A percentile compares a stretch with the other conserved stretches of the same genome.
Conservation (phyloP, 2,888 invertebrate species). For the Acronicta leporina region DNA sequence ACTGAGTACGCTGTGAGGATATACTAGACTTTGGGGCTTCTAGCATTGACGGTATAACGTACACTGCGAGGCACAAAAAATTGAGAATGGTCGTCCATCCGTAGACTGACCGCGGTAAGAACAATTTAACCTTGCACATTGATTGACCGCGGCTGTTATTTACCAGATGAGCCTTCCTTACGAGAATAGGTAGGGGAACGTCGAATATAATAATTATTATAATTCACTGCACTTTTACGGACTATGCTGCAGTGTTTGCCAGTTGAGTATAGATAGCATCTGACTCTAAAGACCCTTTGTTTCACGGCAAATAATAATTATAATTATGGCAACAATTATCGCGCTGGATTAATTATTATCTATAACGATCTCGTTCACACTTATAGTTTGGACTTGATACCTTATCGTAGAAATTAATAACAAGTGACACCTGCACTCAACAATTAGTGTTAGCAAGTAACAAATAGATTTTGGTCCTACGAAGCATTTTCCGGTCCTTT, state of each 20-base stretch:
- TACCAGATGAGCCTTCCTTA: too few species aligned
- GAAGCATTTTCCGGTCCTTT: background rate
- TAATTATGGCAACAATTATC: slow-evolving; percentile 65
- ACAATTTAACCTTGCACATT: too few species aligned
- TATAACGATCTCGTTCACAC: slow-evolving; percentile 52
- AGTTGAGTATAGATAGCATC: slow-evolving; percentile 51
- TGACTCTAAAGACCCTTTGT: slow-evolving; percentile 68
- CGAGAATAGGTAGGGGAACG: background rate
- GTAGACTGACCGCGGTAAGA: too few species aligned
- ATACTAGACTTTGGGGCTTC: too few species aligned
- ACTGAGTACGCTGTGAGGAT: too few species aligned
- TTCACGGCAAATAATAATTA: slow-evolving; percentile 64
- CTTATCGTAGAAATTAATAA: background rate
- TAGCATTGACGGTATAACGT: too few species aligned
- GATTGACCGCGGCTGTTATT: too few species aligned
- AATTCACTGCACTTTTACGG: slow-evolving; percentile 39
- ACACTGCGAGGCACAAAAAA: too few species aligned
- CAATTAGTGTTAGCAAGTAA: too few species aligned
- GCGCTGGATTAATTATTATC: slow-evolving; percentile 70
- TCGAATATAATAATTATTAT: slow-evolving; percentile 2
- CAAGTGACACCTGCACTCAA: too few species aligned
- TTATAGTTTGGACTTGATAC: slow-evolving; percentile 51
- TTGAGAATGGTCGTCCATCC: too few species aligned
- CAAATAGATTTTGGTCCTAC: too few species aligned
- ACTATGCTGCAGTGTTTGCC: slow-evolving; percentile 33